A percentile compares a stretch with the other conserved stretches of the same genome.
Conservation (phyloP, 2,113 vertebrate genomes). For the Galeopterus variegatus region DNA sequence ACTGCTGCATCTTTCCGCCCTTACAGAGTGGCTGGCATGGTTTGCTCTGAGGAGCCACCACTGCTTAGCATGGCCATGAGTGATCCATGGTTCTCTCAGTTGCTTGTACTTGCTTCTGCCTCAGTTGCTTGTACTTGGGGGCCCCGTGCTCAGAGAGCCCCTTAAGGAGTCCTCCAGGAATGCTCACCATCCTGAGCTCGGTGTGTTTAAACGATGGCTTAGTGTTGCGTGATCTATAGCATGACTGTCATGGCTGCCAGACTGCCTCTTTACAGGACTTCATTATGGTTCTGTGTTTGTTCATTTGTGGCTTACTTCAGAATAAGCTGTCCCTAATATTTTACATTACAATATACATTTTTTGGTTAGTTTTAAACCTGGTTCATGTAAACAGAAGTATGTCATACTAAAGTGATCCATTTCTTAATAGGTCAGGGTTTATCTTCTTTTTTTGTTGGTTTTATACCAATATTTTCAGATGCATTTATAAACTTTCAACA, state of each 20-base stretch:
- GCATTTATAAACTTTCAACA: neutral
- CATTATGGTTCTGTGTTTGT: neutral
- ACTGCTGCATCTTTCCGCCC: neutral
- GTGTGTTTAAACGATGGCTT: neutral
- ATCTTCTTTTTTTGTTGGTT: neutral
- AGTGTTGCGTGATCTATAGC: neutral
- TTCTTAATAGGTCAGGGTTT: neutral
- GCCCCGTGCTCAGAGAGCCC: neutral
- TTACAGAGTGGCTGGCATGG: neutral
- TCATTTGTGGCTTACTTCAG: neutral
- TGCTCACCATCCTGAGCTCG: neutral
- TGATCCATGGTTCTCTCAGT: neutral
- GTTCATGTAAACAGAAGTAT: neutral
- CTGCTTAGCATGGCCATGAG: neutral
- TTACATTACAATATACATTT: neutral
- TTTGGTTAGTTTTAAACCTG: neutral
- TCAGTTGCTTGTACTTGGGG: too few relatives aligned
- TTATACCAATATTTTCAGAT: slow-evolving; percentile 8
- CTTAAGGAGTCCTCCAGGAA: neutral
- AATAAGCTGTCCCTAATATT: neutral
- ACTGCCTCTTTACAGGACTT: neutral
- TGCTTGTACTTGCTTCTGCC: neutral
- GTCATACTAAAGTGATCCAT: neutral
- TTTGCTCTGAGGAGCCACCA: neutral
- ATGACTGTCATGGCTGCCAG: neutral